A percentile compares a stretch with the other conserved stretches of the same genome.
Evolutionary conservation across 1,140 invertebrate species (phyloP).

Genomic region (Hypothenemus hampei): DNA sequence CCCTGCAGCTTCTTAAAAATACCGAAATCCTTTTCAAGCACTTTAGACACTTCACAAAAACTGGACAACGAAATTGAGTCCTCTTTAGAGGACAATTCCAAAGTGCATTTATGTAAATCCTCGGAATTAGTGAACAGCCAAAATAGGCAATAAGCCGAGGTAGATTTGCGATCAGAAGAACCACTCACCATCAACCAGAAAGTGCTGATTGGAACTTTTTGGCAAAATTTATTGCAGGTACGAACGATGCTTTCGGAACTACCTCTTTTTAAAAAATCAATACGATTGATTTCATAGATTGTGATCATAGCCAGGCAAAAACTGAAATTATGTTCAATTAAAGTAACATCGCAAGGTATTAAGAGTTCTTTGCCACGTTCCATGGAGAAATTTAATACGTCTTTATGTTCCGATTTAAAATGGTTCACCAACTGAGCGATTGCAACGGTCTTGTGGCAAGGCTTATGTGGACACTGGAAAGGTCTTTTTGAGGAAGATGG

Average conservation of each 20-base stretch:
- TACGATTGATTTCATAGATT: conserved; percentile 33
- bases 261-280: conserved; percentile 25
- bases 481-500: conserved; percentile 32
- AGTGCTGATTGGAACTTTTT: conserved; percentile 33
- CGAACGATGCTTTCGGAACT: conserved; percentile 29
- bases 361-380: conserved; percentile 34
- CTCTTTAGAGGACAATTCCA: conserved; percentile 36
- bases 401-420: conserved; percentile 40
- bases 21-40: conserved; percentile 31
- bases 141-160: conserved; percentile 30
- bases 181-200: conserved; percentile 42
- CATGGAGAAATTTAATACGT: conserved; percentile 29
- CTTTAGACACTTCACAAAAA: conserved; percentile 33
- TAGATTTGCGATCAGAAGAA: conserved; percentile 24
- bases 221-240: conserved; percentile 33
- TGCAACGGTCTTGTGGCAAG: conserved; percentile 38
- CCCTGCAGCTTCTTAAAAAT: conserved; percentile 34
- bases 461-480: conserved; percentile 38
- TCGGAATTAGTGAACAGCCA: conserved; percentile 41
- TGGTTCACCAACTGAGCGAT: conserved; percentile 39
- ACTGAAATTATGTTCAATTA: conserved; percentile 28
- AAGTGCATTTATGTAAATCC: conserved; percentile 34
- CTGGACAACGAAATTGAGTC: conserved; percentile 36
- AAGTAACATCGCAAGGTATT: conserved; percentile 28
- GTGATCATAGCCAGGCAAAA: conserved; percentile 37